Percentiles rank a stretch among this genome's conserved stretches.
phyloP scores from a whole-genome alignment of 2,113 vertebrate species.

The Malurus melanocephalus region DNA sequence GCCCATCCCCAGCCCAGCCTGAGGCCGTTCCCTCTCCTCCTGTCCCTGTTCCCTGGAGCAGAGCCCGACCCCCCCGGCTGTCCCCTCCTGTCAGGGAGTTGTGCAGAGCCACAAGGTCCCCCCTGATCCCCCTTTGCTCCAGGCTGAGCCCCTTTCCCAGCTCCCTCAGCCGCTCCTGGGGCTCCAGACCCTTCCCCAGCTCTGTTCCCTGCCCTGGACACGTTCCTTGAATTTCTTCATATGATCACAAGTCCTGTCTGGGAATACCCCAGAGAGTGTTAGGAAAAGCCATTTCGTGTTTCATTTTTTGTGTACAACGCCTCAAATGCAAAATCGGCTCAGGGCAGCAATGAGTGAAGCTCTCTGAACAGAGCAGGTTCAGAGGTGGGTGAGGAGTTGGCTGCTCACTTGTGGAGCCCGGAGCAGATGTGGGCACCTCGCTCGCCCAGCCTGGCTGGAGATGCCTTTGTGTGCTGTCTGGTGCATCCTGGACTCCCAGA shows the following conservation, averaged over 20 bases:
- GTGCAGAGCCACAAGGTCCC: background rate
- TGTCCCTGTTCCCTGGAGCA: background rate
- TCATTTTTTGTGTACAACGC: fast-evolving
- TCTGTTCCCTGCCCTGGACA: background rate
- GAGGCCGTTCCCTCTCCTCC: background rate
- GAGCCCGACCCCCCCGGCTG: background rate
- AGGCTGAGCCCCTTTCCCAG: background rate
- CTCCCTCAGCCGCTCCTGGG: background rate
- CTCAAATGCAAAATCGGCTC: background rate
- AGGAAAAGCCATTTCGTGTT: background rate
- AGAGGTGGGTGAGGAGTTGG: fast-evolving
- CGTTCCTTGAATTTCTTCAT: background rate
- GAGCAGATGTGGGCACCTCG: background rate
- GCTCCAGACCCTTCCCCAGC: background rate
- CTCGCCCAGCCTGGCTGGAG: background rate
- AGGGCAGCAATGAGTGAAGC: background rate
- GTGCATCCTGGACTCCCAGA: background rate
- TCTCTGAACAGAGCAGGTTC: background rate
- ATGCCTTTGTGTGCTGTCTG: background rate
- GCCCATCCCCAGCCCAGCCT: background rate
- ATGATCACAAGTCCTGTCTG: background rate
- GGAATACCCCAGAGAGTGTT: background rate
- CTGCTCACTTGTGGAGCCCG: background rate
- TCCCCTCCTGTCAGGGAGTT: background rate
- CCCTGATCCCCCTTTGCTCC: background rate